phyloP scores from a whole-genome alignment of 2,113 vertebrate genomes.

The Serinus canaria region DNA sequence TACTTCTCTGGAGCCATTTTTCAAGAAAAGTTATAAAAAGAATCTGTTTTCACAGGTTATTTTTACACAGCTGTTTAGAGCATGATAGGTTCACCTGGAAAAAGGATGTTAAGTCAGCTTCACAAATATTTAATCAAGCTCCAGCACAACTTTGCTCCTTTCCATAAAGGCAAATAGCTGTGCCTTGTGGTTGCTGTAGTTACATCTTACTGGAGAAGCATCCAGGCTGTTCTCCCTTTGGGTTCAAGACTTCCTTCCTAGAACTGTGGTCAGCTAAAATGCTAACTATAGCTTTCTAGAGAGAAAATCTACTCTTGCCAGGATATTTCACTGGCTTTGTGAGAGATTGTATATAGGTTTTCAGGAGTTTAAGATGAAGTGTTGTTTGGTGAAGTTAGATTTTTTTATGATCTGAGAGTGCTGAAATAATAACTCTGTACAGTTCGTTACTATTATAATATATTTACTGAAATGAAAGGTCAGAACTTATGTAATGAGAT shows the following conservation, averaged over 20 bases:
- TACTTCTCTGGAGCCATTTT: neutral
- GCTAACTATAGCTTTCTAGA: neutral
- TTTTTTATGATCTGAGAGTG: neutral
- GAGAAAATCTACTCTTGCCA: neutral
- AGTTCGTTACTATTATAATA: neutral
- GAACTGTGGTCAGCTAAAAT: neutral
- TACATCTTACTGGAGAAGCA: slow-evolving; percentile 20
- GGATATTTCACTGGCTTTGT: neutral
- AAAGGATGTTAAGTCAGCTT: slow-evolving; percentile 66
- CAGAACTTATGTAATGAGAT: neutral
- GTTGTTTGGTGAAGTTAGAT: neutral
- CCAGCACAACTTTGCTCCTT: neutral
- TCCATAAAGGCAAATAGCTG: neutral
- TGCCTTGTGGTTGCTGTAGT: slow-evolving; percentile 21
- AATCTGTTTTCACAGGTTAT: slow-evolving; percentile 26
- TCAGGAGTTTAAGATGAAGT: accelerated
- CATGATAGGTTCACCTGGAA: neutral
- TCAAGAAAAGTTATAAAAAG: slow-evolving; percentile 34
- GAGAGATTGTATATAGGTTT: neutral
- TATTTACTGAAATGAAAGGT: neutral
- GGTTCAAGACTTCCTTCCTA: neutral
- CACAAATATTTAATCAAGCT: slow-evolving; percentile 76
- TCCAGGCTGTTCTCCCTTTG: neutral
- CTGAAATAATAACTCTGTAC: neutral
- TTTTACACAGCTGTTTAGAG: slow-evolving; percentile 42